Base-by-base conservation (phyloP, 2,797 vertebrate genomes). In the Acrossocheilus fasciatus region DNA sequence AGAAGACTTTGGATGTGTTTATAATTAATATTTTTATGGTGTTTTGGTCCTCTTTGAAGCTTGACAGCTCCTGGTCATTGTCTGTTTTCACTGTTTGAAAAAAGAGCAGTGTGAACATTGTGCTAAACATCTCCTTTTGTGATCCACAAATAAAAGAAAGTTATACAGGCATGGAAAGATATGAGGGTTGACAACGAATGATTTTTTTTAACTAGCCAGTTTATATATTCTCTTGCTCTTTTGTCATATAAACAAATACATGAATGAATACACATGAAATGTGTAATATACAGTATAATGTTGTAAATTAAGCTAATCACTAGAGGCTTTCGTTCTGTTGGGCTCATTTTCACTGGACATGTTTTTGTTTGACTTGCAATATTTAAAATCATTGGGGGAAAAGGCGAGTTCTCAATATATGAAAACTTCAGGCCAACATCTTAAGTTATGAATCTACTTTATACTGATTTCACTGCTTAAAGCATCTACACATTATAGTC, bases 221-320 rank as follows among this genome's bases (percentile, higher is more conserved):
- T 43, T 20, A 52, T 34, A 43, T 43, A 2, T 34, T 93, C 89
- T 93, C 89, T 90, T 91, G 91, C 84, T 91, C 80, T 92, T 59
- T n/a, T 52, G 59, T 34, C 34, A 39, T 36, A 80, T n/a, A 62
- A 57, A 83, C 34, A 64, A 79, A 86, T 41, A 80, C 36, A 86
- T 83, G 30, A 74, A 76, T 69, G 78, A 66, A 84, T 87, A 78
- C 78, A 87, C 64, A 87, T 36, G 39, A 68, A 70, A 30, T 83
- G 34, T 39, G 3, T 77, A 39, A 15, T 45, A 52, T 41, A 73
- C 75, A 59, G 14, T 59, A 30, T 17, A 52, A 54, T 15, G 12
- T 66, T 81, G 43, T 41, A 36, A 75, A 54, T 68, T 34, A 72
- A 64, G 83, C 41, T 81, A 87, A 89, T 69, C 45, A 81, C 68